Conservation (phyloP, 2,797 vertebrate genomes). For the Crotalus adamanteus region DNA sequence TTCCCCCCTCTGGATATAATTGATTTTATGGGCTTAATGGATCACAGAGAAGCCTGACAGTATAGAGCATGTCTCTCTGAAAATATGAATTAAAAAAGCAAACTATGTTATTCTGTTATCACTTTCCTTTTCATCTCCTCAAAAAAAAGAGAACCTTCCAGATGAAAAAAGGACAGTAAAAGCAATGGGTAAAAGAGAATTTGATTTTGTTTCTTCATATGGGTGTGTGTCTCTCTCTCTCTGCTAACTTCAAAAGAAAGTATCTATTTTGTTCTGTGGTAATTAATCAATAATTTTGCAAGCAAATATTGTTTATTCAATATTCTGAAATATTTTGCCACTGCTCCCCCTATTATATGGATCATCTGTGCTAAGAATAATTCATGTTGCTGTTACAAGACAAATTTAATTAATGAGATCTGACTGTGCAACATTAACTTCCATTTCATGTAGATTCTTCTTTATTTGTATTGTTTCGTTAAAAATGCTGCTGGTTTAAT, state of each 20-base stretch:
- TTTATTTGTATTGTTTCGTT: conserved; percentile 26
- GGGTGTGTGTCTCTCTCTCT: neutral
- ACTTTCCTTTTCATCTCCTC: neutral
- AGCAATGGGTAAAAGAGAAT: neutral
- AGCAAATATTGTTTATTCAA: neutral
- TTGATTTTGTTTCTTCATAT: neutral
- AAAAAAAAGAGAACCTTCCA: neutral
- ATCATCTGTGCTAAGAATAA: conserved; percentile 25
- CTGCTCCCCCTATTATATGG: conserved; percentile 2
- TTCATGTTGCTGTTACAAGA: conserved; percentile 37
- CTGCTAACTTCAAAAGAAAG: conserved; percentile 18
- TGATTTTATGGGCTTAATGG: neutral
- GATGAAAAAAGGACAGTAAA: neutral
- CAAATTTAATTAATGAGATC: conserved; percentile 49
- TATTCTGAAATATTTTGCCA: conserved; percentile 17
- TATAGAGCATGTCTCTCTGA: neutral
- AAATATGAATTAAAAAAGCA: neutral
- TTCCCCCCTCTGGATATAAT: neutral
- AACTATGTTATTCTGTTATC: neutral
- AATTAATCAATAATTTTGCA: conserved; percentile 22
- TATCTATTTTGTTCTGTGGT: neutral
- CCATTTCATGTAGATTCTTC: conserved; percentile 26
- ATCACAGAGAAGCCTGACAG: neutral
- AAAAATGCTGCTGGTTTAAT: conserved; percentile 10
- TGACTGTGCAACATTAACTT: conserved; percentile 45